Percentiles rank a stretch among this genome's conserved stretches.
Conservation (phyloP, 2,113 vertebrate species). For the Bungarus multicinctus region DNA sequence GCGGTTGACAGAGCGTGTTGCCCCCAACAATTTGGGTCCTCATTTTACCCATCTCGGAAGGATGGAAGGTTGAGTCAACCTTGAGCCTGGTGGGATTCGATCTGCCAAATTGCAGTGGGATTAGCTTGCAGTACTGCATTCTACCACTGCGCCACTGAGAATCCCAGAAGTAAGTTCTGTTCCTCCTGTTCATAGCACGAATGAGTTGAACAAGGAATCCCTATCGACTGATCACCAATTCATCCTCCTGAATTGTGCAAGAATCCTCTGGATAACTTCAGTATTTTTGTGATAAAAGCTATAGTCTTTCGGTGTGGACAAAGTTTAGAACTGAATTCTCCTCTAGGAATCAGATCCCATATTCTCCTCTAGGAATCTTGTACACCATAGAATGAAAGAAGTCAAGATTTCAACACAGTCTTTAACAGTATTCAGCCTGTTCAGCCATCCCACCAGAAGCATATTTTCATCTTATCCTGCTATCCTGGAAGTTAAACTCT, state of each 20-base stretch:
- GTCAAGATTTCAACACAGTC: neutral
- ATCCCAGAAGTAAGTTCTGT: neutral
- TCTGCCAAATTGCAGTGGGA: too few species aligned
- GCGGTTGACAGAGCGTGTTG: too few species aligned
- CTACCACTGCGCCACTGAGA: too few species aligned
- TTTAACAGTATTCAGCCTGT: neutral
- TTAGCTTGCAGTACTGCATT: too few species aligned
- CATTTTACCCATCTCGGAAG: too few species aligned
- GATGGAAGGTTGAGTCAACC: too few species aligned
- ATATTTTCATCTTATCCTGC: neutral
- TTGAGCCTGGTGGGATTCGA: too few species aligned
- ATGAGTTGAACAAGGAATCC: neutral
- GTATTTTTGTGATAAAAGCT: neutral
- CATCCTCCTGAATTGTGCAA: neutral
- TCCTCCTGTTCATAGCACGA: neutral
- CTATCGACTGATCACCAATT: neutral
- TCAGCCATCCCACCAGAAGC: neutral
- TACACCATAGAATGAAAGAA: neutral
- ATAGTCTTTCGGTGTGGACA: neutral
- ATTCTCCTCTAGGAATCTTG: neutral
- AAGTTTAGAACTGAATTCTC: neutral
- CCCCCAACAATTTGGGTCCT: too few species aligned
- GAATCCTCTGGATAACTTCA: neutral
- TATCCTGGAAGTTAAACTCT: neutral
- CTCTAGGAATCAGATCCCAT: neutral